These are phyloP conservation scores for Cossypha dichroa DNA, from an alignment of 2,797 vertebrate genomes.

Conservation along the genomic window DNA sequence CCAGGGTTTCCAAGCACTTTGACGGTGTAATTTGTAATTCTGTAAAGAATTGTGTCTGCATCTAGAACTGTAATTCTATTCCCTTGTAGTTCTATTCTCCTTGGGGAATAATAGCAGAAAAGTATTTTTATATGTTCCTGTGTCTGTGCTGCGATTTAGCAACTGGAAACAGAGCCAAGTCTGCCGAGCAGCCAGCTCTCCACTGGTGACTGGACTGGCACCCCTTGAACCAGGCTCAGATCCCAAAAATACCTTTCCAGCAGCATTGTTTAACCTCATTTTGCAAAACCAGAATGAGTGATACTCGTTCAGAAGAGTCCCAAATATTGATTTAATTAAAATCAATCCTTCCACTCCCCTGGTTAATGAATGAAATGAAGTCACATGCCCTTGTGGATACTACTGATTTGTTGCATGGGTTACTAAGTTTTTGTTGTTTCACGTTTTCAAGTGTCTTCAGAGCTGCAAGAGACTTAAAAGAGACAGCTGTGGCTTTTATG, in stretches of 20 bases:
- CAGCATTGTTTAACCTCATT: not conserved
- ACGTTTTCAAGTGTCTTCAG: not conserved
- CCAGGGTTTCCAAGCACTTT: not conserved
- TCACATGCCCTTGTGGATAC: not conserved
- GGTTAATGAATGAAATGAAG: not conserved
- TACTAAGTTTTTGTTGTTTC: not conserved
- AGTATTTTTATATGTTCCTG: not conserved
- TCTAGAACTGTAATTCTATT: not conserved
- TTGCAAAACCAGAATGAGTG: not conserved
- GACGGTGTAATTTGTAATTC: not conserved
- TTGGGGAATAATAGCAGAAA: not conserved
- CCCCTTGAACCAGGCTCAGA: not conserved
- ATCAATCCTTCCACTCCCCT: not conserved
- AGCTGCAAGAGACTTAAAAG: not conserved
- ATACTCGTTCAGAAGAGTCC: not conserved
- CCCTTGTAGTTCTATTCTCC: not conserved
- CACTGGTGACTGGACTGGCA: not conserved
- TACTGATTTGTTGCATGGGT: not conserved
- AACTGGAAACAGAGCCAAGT: not conserved
- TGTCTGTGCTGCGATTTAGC: not conserved
- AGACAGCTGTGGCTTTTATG: not conserved
- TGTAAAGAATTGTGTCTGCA: not conserved
- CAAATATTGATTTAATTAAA: not conserved
- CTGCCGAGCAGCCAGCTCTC: not conserved
- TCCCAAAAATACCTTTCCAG: not conserved